Percentiles rank a stretch among this genome's conserved stretches.
Evolutionary conservation across 1,140 invertebrate genomes (phyloP).

Genomic region (Grapholita molesta): DNA sequence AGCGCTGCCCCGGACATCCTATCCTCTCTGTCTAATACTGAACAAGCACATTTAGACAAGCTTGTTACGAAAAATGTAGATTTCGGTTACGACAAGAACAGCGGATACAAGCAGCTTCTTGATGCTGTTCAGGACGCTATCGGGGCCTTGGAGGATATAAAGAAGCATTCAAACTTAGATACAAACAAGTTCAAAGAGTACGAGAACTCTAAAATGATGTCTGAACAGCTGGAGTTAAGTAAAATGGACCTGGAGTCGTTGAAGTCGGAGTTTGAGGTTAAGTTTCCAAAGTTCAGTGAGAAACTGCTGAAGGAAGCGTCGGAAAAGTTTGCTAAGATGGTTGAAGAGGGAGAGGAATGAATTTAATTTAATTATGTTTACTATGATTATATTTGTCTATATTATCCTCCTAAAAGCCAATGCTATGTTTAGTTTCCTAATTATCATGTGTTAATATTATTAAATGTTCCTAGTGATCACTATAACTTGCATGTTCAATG

Average conservation of each 20-base stretch:
- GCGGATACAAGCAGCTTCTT: slow-evolving; percentile 53
- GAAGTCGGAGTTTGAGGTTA: slow-evolving; percentile 47
- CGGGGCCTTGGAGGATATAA: slow-evolving; percentile 54
- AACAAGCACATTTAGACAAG: slow-evolving; percentile 49
- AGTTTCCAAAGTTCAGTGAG: slow-evolving; percentile 58
- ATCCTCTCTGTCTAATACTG: slow-evolving; percentile 34
- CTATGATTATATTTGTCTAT: no score
- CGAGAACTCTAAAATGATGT: slow-evolving; percentile 34
- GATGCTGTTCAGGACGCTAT: slow-evolving; percentile 64
- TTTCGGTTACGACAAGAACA: slow-evolving; percentile 56
- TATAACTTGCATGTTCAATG: no score
- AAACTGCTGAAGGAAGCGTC: slow-evolving; percentile 57
- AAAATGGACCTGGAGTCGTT: slow-evolving; percentile 53
- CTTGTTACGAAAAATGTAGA: slow-evolving; percentile 62
- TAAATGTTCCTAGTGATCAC: no score
- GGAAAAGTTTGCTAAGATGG: slow-evolving; percentile 45
- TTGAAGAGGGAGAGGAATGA: slow-evolving; percentile 33
- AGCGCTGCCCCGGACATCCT: slow-evolving; percentile 38
- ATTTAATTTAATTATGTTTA: no score
- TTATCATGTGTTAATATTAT: no score
- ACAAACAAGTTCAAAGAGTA: slow-evolving; percentile 53
- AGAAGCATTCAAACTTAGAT: slow-evolving; percentile 57
- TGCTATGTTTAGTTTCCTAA: no score
- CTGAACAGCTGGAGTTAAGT: slow-evolving; percentile 48
- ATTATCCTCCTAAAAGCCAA: no score